Evolutionary conservation across 2,888 invertebrate species (phyloP).

Genomic region (Sesia apiformis): DNA sequence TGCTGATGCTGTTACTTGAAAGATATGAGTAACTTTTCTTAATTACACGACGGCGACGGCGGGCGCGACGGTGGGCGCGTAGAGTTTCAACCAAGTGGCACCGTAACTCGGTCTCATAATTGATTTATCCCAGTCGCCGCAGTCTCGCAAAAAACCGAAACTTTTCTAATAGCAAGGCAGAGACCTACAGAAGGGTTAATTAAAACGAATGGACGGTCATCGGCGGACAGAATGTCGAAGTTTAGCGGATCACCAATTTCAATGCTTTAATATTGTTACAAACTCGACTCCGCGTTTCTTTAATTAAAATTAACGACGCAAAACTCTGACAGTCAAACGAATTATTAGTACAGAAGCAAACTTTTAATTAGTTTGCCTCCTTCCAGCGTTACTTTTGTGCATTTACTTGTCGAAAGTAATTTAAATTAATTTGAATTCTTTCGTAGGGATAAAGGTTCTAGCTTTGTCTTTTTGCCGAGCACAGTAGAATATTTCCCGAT

Average conservation of each 20-base stretch:
- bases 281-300: constrained; percentile 68
- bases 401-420: constrained; percentile 57
- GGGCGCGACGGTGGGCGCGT: too few relatives aligned
- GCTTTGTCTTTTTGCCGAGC: constrained; percentile 18
- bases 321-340: constrained; percentile 74
- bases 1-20: too few relatives aligned
- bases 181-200: constrained; percentile 62
- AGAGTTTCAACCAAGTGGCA: too few relatives aligned
- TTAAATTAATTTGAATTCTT: constrained; percentile 65
- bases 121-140: constrained; percentile 43
- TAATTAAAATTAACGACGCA: constrained; percentile 74
- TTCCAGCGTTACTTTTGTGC: constrained; percentile 66
- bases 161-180: constrained; percentile 48
- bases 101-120: constrained; percentile 35
- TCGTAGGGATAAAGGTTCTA: constrained; percentile 24
- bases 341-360: constrained; percentile 72
- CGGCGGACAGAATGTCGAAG: constrained; percentile 61
- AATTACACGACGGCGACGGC: too few relatives aligned
- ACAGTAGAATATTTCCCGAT: constrained; percentile 2
- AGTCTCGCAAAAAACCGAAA: constrained; percentile 35
- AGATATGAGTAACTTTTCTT: too few relatives aligned
- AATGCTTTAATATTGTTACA: constrained; percentile 73
- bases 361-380: constrained; percentile 71
- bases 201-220: constrained; percentile 70
- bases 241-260: constrained; percentile 72